These are phyloP conservation scores for Ispidina picta DNA, from an alignment of 2,797 vertebrate genomes.

Conservation along the genomic window DNA sequence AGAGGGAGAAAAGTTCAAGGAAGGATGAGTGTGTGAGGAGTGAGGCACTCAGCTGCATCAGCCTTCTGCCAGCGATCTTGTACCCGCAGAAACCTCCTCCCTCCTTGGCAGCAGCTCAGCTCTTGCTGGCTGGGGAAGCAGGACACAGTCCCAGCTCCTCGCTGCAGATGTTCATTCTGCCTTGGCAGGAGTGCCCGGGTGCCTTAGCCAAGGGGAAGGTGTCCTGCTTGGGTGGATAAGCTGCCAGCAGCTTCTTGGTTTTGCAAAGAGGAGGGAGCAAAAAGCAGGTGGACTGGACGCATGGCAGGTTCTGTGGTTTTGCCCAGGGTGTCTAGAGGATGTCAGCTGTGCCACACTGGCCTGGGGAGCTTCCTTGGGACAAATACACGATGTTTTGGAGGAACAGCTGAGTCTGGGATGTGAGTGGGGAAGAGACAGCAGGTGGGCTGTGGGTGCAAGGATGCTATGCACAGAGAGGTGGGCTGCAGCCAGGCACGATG, in stretches of 20 bases:
- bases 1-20: not conserved
- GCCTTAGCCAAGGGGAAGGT: not conserved
- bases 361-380: not conserved
- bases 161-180: not conserved
- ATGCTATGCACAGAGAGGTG: not conserved
- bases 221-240: not conserved
- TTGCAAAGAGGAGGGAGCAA: not conserved
- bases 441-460: not conserved
- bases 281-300: rapidly evolving
- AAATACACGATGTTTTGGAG: not conserved
- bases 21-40: not conserved
- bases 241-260: not conserved
- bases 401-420: not conserved
- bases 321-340: not conserved
- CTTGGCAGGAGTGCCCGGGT: not conserved
- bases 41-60: not conserved
- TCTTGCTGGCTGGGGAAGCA: not conserved
- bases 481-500: not conserved
- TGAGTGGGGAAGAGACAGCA: not conserved
- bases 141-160: not conserved
- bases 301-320: not conserved
- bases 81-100: not conserved
- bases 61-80: not conserved
- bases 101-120: not conserved
- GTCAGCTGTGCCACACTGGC: not conserved